Evolutionary conservation across 1,140 invertebrate species (phyloP).

Genomic region (Oncopeltus fasciatus): DNA sequence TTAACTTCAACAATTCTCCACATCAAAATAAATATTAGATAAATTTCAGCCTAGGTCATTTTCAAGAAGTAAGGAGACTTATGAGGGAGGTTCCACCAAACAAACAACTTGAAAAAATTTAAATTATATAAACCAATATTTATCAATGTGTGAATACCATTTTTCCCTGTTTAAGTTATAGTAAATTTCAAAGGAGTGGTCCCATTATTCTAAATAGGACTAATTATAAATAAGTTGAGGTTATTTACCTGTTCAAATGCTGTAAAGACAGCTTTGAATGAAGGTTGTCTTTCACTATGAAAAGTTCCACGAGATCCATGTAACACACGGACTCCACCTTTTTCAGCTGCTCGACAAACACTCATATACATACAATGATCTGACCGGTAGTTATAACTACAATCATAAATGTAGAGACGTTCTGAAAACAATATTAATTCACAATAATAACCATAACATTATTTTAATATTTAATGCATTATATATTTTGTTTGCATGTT

Average conservation of each 20-base stretch:
- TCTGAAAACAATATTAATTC: too few species aligned
- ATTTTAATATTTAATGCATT: too few species aligned
- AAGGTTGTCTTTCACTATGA: constrained; percentile 71
- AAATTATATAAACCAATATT: neutral
- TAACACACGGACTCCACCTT: constrained; percentile 62
- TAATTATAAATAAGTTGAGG: neutral
- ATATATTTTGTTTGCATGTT: too few species aligned
- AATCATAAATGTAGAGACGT: constrained; percentile 65
- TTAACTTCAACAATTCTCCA: too few species aligned
- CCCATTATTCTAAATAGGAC: neutral
- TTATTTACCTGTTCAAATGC: constrained; percentile 46
- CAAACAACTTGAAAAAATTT: neutral
- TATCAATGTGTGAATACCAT: neutral
- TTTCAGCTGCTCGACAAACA: constrained; percentile 60
- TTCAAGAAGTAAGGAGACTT: too few species aligned
- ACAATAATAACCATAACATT: too few species aligned
- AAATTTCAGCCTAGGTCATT: too few species aligned
- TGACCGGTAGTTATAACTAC: constrained; percentile 80
- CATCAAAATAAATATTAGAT: too few species aligned
- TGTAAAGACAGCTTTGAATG: constrained; percentile 61
- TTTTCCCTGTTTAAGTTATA: neutral
- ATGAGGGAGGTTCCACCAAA: too few species aligned
- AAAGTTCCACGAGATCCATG: constrained; percentile 80
- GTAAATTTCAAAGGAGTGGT: neutral
- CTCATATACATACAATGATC: constrained; percentile 92